phyloP scores from a whole-genome alignment of 2,113 vertebrate species.

The Pelvicachromis taeniatus region DNA sequence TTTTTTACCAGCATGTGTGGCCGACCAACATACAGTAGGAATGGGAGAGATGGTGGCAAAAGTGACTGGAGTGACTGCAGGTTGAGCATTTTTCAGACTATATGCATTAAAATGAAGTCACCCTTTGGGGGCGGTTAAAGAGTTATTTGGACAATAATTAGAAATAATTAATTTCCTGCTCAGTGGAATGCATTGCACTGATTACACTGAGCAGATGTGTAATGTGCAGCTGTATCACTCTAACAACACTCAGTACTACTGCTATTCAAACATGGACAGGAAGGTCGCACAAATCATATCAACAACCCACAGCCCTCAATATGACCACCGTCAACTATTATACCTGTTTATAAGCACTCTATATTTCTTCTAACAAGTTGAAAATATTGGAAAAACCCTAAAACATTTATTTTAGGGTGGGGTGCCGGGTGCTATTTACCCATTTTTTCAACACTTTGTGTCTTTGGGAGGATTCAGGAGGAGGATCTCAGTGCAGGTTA shows the following conservation, averaged over 20 bases:
- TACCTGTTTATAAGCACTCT: background rate
- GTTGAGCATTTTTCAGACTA: background rate
- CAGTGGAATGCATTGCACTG: background rate
- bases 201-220: background rate
- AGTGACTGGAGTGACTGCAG: background rate
- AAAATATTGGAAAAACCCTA: background rate
- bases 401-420: background rate
- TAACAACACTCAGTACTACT: background rate
- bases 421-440: background rate
- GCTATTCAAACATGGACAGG: background rate
- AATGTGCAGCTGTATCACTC: background rate
- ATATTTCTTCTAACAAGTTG: background rate
- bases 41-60: background rate
- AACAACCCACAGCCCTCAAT: background rate
- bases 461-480: background rate
- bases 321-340: background rate
- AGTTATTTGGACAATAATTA: background rate
- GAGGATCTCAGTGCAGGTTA: background rate
- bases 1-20: background rate
- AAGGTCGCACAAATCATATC: background rate
- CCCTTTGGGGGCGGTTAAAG: accelerated
- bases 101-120: background rate
- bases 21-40: background rate
- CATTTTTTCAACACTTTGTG: background rate
- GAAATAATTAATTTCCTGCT: background rate